Conservation (phyloP, 2,113 vertebrate species). For the Ascaphus truei region DNA sequence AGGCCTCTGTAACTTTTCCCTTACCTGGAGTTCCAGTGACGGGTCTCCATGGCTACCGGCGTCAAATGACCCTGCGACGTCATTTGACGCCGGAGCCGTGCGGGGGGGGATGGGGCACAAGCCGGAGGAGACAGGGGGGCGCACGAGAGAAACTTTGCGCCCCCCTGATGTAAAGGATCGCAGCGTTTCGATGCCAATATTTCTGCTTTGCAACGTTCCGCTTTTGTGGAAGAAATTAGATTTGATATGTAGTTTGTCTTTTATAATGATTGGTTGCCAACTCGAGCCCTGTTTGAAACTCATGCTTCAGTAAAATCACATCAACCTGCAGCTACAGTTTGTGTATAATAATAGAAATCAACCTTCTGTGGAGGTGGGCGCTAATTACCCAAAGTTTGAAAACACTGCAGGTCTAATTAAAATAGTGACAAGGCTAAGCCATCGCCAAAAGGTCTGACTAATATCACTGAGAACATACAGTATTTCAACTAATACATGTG, state of each 20-base stretch:
- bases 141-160: too few relatives aligned
- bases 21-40: too few relatives aligned
- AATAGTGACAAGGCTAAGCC: neutral
- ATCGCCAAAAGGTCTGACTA: neutral
- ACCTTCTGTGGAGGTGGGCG: neutral
- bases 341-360: slow-evolving; percentile 7
- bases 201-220: neutral
- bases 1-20: too few relatives aligned
- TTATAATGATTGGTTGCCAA: slow-evolving; percentile 11
- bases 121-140: too few relatives aligned
- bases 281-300: slow-evolving; percentile 20
- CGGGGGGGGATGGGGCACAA: too few relatives aligned
- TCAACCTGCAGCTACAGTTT: slow-evolving; percentile 1
- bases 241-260: neutral
- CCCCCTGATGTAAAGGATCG: neutral
- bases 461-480: neutral
- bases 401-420: neutral
- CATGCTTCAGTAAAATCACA: slow-evolving; percentile 15
- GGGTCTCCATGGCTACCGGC: too few relatives aligned
- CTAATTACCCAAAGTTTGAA: neutral
- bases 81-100: too few relatives aligned
- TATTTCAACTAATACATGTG: neutral
- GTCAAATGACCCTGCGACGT: too few relatives aligned
- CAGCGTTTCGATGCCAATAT: neutral
- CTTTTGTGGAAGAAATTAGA: neutral